These are phyloP conservation scores for Lerema accius DNA, from an alignment of 1,140 invertebrate species.

Conservation along the genomic window DNA sequence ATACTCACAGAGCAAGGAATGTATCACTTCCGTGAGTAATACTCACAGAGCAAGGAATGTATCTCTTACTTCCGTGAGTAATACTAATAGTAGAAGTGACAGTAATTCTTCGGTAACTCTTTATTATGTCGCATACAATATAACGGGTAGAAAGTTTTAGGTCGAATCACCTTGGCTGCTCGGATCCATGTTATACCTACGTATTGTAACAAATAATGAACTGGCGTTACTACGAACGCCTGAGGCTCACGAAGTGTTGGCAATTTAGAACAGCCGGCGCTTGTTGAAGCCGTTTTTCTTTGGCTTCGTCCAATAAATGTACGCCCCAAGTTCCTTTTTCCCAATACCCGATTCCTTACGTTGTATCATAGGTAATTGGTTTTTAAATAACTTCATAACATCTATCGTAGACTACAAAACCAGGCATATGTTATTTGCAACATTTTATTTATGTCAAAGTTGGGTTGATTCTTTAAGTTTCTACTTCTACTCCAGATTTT, in stretches of 20 bases:
- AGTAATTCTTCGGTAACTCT: no score
- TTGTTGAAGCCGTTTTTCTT: conserved; percentile 70
- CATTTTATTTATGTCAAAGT: no score
- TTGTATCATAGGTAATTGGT: conserved; percentile 15
- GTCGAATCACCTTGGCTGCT: conserved; percentile 18
- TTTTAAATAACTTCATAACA: neutral
- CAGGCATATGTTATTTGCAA: no score
- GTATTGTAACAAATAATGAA: conserved; percentile 73
- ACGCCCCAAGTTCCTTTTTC: conserved; percentile 52
- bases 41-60: no score
- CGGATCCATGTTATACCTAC: conserved; percentile 50
- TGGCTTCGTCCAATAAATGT: conserved; percentile 68
- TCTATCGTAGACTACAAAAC: no score
- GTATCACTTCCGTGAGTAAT: no score
- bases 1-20: no score
- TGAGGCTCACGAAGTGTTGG: conserved; percentile 58
- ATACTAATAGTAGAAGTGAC: no score
- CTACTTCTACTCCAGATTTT: no score
- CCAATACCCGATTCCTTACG: conserved; percentile 33
- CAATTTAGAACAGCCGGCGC: conserved; percentile 69
- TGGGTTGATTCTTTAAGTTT: no score
- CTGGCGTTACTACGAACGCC: conserved; percentile 59
- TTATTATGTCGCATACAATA: no score
- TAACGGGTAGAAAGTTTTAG: conserved; percentile 16
- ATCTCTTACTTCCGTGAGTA: no score